Evolutionary conservation across 2,113 vertebrate species (phyloP).

Genomic region (Craseonycteris thonglongyai): DNA sequence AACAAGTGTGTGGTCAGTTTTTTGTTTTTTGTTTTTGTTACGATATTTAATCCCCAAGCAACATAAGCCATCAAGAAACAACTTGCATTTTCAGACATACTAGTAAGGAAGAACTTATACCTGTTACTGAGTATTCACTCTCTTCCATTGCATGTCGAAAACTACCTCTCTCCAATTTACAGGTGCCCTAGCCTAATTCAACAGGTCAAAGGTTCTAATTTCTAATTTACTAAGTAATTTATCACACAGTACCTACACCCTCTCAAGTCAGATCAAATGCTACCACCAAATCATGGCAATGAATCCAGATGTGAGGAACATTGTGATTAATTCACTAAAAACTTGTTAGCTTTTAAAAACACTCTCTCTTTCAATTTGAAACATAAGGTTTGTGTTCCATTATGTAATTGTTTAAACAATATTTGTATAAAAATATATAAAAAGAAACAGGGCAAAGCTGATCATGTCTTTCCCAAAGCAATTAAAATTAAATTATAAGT

Average conservation of each 20-base stretch:
- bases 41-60: constrained; percentile 54
- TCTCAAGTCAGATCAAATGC: constrained; percentile 60
- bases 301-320: constrained; percentile 35
- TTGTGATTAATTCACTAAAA: constrained; percentile 45
- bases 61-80: constrained; percentile 60
- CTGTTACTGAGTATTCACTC: not conserved
- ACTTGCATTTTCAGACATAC: constrained; percentile 49
- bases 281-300: constrained; percentile 52
- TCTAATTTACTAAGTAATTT: constrained; percentile 73
- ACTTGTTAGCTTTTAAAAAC: too few species aligned
- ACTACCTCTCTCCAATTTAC: constrained; percentile 68
- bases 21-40: too few species aligned
- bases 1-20: not conserved
- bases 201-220: constrained; percentile 65
- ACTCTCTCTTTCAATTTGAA: constrained; percentile 21
- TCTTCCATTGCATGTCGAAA: constrained; percentile 55
- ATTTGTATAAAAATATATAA: not conserved
- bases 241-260: constrained; percentile 60
- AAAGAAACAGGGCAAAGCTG: not conserved
- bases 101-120: constrained; percentile 33
- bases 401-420: constrained; percentile 6
- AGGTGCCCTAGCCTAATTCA: constrained; percentile 54
- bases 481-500: constrained; percentile 17
- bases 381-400: not conserved
- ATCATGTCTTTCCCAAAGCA: not conserved